phyloP scores from a whole-genome alignment of 2,888 invertebrate genomes.

The Ctenicera cuprea region DNA sequence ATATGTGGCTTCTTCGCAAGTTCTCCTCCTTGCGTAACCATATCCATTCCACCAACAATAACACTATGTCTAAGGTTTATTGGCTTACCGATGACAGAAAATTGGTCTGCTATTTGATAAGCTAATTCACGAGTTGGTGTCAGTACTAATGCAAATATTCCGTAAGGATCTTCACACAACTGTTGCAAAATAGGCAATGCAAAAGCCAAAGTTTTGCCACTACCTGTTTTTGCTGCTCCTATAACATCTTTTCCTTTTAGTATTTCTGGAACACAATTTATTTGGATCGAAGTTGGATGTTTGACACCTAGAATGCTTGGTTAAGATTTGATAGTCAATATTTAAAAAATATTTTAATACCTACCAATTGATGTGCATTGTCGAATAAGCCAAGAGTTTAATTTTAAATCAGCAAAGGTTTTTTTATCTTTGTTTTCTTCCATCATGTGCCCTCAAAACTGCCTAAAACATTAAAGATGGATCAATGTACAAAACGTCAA shows the following conservation, averaged over 20 bases:
- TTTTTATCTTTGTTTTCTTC: slow-evolving; percentile 52
- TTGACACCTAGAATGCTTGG: slow-evolving; percentile 78
- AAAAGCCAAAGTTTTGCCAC: slow-evolving; percentile 98
- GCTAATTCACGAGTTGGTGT: slow-evolving; percentile 97
- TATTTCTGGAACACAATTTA: slow-evolving; percentile 86
- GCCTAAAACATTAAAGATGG: no score
- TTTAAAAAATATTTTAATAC: slow-evolving; percentile 52
- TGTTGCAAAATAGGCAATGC: slow-evolving; percentile 95
- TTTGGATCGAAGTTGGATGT: slow-evolving; percentile 88
- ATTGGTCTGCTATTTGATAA: slow-evolving; percentile 96
- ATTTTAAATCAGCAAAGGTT: slow-evolving; percentile 78
- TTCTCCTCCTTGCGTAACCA: slow-evolving; percentile 90
- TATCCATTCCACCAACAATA: slow-evolving; percentile 96
- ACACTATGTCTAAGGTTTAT: slow-evolving; percentile 89
- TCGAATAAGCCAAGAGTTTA: slow-evolving; percentile 84
- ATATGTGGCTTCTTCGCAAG: slow-evolving; percentile 92
- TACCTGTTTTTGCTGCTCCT: slow-evolving; percentile 98
- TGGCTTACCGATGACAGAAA: slow-evolving; percentile 92
- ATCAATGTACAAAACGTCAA: no score
- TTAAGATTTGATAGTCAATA: not conserved
- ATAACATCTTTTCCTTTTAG: slow-evolving; percentile 90
- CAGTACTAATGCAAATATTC: slow-evolving; percentile 94
- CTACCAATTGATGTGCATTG: slow-evolving; percentile 83
- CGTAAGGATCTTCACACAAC: slow-evolving; percentile 95
- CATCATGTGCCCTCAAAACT: not conserved